These are phyloP conservation scores for Tympanoctomys barrerae DNA, from an alignment of 2,797 vertebrate genomes.

Conservation along the genomic window DNA sequence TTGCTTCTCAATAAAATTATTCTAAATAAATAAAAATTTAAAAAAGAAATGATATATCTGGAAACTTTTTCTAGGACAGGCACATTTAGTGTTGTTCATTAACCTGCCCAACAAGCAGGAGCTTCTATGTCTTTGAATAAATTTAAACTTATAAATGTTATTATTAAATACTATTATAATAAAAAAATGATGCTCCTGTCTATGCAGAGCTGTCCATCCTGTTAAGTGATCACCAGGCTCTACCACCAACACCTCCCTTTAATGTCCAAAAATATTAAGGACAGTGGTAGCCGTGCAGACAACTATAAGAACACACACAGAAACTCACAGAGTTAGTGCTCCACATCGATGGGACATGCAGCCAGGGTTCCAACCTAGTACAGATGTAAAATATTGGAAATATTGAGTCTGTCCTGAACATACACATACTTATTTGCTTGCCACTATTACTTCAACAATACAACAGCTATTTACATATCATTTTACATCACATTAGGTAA, in stretches of 20 bases:
- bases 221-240: background rate
- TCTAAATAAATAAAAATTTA: too few species aligned
- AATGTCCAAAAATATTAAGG: background rate
- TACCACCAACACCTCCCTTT: background rate
- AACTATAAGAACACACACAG: background rate
- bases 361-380: background rate
- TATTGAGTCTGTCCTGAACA: background rate
- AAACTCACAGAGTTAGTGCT: background rate
- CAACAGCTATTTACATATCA: background rate
- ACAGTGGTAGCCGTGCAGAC: background rate
- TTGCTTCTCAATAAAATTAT: too few species aligned
- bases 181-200: background rate
- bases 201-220: background rate
- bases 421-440: background rate
- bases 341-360: too few species aligned
- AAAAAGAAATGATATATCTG: too few species aligned
- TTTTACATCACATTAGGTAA: background rate
- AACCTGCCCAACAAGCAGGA: background rate
- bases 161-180: slow-evolving; percentile 15
- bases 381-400: background rate
- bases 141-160: background rate
- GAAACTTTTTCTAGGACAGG: background rate
- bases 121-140: background rate
- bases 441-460: background rate
- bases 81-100: background rate